A percentile compares a stretch with the other conserved stretches of the same genome.
These are phyloP conservation scores for Ctenicera cuprea DNA, from an alignment of 2,888 invertebrate genomes.

Conservation along the genomic window DNA sequence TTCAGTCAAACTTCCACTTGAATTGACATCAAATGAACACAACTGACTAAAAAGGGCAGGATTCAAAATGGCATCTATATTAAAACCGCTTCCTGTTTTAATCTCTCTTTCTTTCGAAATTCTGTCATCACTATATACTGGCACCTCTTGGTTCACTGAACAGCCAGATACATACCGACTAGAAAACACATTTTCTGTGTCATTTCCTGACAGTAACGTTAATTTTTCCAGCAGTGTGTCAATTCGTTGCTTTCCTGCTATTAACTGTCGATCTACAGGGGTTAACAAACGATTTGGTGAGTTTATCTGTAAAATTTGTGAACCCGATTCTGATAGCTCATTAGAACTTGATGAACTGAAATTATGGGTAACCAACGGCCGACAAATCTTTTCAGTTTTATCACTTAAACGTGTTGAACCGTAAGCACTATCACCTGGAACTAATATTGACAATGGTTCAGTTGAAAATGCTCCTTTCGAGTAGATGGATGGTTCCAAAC, in stretches of 20 bases:
- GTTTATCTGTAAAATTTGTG: conserved; percentile 6
- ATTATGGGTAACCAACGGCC: conserved; percentile 2
- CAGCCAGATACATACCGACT: conserved; percentile 69
- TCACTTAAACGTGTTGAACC: conserved; percentile 32
- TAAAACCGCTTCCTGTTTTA: conserved; percentile 20
- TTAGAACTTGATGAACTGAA: conserved; percentile 29
- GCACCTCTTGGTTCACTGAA: conserved; percentile 61
- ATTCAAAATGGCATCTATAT: conserved; percentile 64
- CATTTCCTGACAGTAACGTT: conserved; percentile 58
- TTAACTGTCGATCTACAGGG: conserved; percentile 59
- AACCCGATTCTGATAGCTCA: conserved; percentile 2
- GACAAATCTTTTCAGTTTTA: conserved; percentile 1
- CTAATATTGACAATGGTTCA: conserved; percentile 27
- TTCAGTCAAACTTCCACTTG: conserved; percentile 47
- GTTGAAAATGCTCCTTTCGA: conserved; percentile 19
- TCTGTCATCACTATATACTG: conserved; percentile 19
- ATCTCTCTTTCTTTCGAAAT: background rate
- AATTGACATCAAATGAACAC: conserved; percentile 45
- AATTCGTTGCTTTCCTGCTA: conserved; percentile 67
- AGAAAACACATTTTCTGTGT: conserved; percentile 59
- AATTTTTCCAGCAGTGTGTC: conserved; percentile 69
- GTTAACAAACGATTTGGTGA: conserved; percentile 18
- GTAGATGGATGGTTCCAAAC: conserved; percentile 20
- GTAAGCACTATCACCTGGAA: conserved; percentile 40
- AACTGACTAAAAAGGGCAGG: conserved; percentile 68